phyloP scores from a whole-genome alignment of 1,140 invertebrate species.

The Carposina sasakii region DNA sequence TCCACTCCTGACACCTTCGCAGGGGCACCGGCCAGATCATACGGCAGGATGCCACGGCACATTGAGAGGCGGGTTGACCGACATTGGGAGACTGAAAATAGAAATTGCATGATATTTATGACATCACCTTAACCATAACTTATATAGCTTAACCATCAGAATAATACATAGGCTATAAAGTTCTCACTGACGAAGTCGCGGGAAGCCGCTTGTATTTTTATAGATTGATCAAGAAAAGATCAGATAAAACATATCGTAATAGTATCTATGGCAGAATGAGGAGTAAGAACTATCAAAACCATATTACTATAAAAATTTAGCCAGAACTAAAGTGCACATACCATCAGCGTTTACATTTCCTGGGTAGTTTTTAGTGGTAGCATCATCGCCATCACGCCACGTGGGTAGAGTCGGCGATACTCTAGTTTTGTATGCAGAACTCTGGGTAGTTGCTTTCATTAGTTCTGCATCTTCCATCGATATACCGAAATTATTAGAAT shows the following conservation, averaged over 20 bases:
- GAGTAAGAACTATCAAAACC: too few species aligned
- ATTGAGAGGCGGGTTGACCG: conserved; percentile 56
- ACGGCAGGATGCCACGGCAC: conserved; percentile 77
- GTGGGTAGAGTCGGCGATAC: conserved; percentile 75
- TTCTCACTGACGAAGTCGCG: too few species aligned
- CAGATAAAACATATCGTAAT: too few species aligned
- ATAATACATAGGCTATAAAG: too few species aligned
- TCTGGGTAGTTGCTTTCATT: conserved; percentile 68
- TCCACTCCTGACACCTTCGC: conserved; percentile 45
- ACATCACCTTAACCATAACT: too few species aligned
- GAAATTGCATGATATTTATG: too few species aligned
- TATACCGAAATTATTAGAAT: conserved; percentile 75
- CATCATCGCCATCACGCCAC: conserved; percentile 51
- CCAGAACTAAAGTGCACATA: too few species aligned
- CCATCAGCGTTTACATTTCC: conserved; percentile 51
- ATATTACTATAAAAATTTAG: too few species aligned
- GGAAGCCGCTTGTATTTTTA: too few species aligned
- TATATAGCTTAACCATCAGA: too few species aligned
- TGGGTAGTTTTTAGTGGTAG: conserved; percentile 63
- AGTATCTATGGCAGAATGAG: too few species aligned
- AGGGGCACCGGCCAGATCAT: conserved; percentile 73
- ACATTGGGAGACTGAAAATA: conserved; percentile 55
- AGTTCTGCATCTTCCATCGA: conserved; percentile 74
- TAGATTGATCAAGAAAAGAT: too few species aligned
- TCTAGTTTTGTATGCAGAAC: conserved; percentile 68